Percentiles rank a stretch among this genome's conserved stretches.
These are phyloP conservation scores for Choloepus hoffmanni DNA, from an alignment of 2,113 vertebrate species.

Conservation along the genomic window DNA sequence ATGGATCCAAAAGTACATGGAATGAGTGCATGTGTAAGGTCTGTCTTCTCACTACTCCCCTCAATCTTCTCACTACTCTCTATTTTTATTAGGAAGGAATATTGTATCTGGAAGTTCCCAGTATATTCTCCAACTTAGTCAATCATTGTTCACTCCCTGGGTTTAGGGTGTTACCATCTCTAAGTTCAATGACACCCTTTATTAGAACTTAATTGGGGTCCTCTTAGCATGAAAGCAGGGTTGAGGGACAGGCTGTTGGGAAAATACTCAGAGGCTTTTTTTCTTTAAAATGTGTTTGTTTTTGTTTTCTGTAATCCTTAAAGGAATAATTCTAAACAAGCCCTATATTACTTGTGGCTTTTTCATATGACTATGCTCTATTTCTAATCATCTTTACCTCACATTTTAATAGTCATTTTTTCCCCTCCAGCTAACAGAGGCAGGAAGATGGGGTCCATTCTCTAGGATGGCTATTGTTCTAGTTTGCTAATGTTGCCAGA, in stretches of 20 bases:
- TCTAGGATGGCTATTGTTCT: neutral
- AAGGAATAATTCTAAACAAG: neutral
- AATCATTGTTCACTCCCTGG: neutral
- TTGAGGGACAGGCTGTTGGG: neutral
- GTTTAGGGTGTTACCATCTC: neutral
- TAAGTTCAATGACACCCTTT: neutral
- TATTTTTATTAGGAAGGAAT: neutral
- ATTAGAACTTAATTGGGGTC: neutral
- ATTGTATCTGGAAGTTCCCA: neutral
- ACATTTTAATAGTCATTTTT: neutral
- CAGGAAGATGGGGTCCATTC: neutral
- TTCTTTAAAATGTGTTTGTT: neutral
- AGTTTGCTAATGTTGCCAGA: no score
- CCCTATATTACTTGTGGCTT: neutral
- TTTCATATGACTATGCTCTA: neutral
- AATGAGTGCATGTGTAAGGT: neutral
- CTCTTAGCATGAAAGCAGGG: neutral
- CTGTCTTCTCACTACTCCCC: no score
- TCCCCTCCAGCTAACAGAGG: fast-evolving
- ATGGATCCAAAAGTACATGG: neutral
- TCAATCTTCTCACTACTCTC: neutral
- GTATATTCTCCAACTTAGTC: neutral
- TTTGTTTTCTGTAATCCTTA: neutral
- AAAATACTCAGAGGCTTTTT: neutral
- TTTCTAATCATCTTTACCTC: neutral